Conservation (phyloP, 2,888 invertebrate species). For the Clistopyga incitator region DNA sequence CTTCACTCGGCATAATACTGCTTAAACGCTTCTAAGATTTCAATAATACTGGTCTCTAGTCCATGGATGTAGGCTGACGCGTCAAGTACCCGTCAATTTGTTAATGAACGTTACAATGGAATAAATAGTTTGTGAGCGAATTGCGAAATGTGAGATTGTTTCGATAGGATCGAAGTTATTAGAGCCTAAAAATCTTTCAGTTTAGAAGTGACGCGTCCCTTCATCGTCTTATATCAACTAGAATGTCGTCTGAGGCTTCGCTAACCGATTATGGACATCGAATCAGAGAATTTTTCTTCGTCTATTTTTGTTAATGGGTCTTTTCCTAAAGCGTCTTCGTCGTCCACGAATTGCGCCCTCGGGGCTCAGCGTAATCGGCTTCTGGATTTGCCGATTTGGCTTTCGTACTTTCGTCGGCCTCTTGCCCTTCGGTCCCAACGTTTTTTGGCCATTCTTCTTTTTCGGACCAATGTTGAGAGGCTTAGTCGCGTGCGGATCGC, state of each 20-base stretch:
- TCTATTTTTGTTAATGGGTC: slow-evolving; percentile 72
- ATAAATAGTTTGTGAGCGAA: slow-evolving; percentile 63
- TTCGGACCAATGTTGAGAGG: slow-evolving; percentile 75
- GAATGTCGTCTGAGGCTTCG: slow-evolving; percentile 54
- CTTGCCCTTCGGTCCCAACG: slow-evolving; percentile 59
- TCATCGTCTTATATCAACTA: slow-evolving; percentile 34
- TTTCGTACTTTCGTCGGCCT: slow-evolving; percentile 70
- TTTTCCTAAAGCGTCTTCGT: slow-evolving; percentile 71
- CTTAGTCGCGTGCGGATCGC: slow-evolving; percentile 75
- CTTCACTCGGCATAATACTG: slow-evolving; percentile 68
- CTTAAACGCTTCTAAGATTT: slow-evolving; percentile 66
- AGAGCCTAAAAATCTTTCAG: slow-evolving; percentile 27
- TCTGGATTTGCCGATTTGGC: slow-evolving; percentile 70
- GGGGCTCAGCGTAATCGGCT: slow-evolving; percentile 62
- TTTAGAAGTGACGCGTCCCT: slow-evolving; percentile 56
- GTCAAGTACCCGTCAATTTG: slow-evolving; percentile 51
- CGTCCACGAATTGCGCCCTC: slow-evolving; percentile 72
- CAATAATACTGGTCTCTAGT: slow-evolving; percentile 81
- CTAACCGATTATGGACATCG: slow-evolving; percentile 11
- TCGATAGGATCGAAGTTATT: not conserved
- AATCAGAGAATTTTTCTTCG: slow-evolving; percentile 69
- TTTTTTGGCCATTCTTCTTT: slow-evolving; percentile 60
- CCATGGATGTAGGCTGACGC: slow-evolving; percentile 63
- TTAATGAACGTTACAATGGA: slow-evolving; percentile 53
- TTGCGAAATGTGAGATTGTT: slow-evolving; percentile 36